Conservation (phyloP, 2,888 invertebrate species). For the Melinaea marsaeus region DNA sequence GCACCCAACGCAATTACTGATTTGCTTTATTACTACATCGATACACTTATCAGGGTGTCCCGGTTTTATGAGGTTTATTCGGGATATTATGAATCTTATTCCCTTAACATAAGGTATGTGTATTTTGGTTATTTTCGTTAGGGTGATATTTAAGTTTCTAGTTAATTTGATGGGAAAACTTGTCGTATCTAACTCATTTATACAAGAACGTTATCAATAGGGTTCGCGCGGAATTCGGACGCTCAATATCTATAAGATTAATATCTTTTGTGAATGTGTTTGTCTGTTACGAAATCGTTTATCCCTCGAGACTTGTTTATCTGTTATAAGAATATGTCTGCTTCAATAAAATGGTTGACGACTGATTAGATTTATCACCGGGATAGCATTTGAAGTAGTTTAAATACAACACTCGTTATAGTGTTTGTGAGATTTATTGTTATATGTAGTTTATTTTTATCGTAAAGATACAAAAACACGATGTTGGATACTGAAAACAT, state of each 20-base stretch:
- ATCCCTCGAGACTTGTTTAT: conserved; percentile 38
- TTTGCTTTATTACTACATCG: conserved; percentile 67
- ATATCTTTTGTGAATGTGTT: conserved; percentile 46
- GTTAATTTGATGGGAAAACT: conserved; percentile 73
- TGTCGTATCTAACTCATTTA: conserved; percentile 69
- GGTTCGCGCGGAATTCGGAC: conserved; percentile 51
- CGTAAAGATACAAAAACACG: no score
- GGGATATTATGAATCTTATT: conserved; percentile 39
- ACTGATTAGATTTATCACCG: conserved; percentile 20
- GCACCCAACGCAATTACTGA: conserved; percentile 69
- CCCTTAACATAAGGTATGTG: conserved; percentile 16
- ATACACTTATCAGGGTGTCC: conserved; percentile 59
- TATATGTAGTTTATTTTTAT: background rate
- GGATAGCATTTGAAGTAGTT: background rate
- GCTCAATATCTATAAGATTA: conserved; percentile 49
- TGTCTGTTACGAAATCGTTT: conserved; percentile 37
- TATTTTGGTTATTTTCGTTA: conserved; percentile 23
- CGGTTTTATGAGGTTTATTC: conserved; percentile 24
- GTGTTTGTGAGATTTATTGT: background rate
- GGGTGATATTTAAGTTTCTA: conserved; percentile 49
- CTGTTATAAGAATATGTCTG: conserved; percentile 34
- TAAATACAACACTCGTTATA: background rate
- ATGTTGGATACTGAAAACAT: no score
- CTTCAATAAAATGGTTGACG: conserved; percentile 24
- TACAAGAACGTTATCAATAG: conserved; percentile 54